phyloP scores from a whole-genome alignment of 2,888 invertebrate species.

The Molanna angustata region DNA sequence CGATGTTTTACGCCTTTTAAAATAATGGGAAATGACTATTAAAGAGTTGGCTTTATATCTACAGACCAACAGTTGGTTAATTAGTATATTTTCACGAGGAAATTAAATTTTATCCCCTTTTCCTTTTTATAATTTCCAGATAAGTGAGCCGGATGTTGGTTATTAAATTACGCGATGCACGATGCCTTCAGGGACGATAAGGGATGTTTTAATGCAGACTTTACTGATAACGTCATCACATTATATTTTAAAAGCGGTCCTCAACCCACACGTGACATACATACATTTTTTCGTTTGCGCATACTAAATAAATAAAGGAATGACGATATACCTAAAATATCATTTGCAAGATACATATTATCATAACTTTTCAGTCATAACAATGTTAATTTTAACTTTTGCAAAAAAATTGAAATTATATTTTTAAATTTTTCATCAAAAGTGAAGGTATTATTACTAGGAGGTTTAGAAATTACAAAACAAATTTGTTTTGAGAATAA shows the following conservation, averaged over 20 bases:
- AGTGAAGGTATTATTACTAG: too few relatives aligned
- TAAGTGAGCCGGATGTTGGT: slow-evolving; percentile 15
- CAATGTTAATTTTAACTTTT: too few relatives aligned
- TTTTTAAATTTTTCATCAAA: too few relatives aligned
- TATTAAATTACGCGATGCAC: slow-evolving; percentile 24
- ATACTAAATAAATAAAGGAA: not conserved
- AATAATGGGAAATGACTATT: too few relatives aligned
- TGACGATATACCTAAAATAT: not conserved
- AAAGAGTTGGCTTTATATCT: too few relatives aligned
- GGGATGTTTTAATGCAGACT: slow-evolving; percentile 15
- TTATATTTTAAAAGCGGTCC: slow-evolving; percentile 12
- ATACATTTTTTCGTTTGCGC: not conserved
- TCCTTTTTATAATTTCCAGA: slow-evolving; percentile 21
- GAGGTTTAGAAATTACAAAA: too few relatives aligned
- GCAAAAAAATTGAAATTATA: too few relatives aligned
- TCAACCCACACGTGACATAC: not conserved
- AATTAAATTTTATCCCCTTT: slow-evolving; percentile 8
- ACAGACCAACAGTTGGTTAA: slow-evolving; percentile 1
- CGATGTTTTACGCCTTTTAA: too few relatives aligned
- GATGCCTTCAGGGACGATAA: slow-evolving; percentile 16
- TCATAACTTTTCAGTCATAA: too few relatives aligned
- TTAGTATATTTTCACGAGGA: slow-evolving; percentile 6
- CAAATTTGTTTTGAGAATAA: too few relatives aligned
- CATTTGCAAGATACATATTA: not conserved
- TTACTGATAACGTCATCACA: slow-evolving; percentile 19